phyloP scores from a whole-genome alignment of 2,888 invertebrate genomes.

The Agrypnus murinus region DNA sequence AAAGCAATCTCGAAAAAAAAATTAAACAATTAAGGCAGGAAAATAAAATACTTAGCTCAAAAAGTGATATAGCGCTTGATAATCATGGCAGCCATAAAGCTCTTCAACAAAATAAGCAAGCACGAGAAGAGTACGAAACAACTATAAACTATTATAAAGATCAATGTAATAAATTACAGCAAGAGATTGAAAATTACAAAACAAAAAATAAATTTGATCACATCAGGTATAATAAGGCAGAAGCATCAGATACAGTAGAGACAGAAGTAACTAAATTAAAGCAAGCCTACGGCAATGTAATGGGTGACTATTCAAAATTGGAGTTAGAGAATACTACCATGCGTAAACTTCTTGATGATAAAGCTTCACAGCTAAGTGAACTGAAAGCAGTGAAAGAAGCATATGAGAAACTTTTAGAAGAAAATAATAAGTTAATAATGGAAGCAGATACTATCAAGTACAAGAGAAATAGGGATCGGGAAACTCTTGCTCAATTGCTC shows the following conservation, averaged over 20 bases:
- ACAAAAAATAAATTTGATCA: constrained; percentile 28
- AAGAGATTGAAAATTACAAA: constrained; percentile 52
- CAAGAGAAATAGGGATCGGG: constrained; percentile 66
- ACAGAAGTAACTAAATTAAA: constrained; percentile 60
- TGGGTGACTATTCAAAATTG: constrained; percentile 64
- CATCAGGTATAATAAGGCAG: constrained; percentile 45
- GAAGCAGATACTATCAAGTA: constrained; percentile 68
- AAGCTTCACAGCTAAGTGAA: constrained; percentile 59
- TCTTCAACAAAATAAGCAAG: constrained; percentile 58
- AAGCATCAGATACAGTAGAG: constrained; percentile 48
- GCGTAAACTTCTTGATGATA: constrained; percentile 60
- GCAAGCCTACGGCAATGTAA: constrained; percentile 64
- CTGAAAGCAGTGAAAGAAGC: constrained; percentile 65
- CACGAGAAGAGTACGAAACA: constrained; percentile 59
- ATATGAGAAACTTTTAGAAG: constrained; percentile 68
- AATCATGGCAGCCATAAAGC: constrained; percentile 59
- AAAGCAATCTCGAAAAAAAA: constrained; percentile 60
- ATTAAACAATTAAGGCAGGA: constrained; percentile 63
- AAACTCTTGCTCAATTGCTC: constrained; percentile 65
- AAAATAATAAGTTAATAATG: constrained; percentile 66
- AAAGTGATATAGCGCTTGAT: constrained; percentile 45
- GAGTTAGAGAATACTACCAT: constrained; percentile 65
- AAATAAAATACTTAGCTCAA: constrained; percentile 56
- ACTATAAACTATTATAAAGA: constrained; percentile 55
- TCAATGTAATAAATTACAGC: constrained; percentile 58